Evolutionary conservation across 2,113 vertebrate genomes (phyloP).

Genomic region (Forbesichthys papilliferus): DNA sequence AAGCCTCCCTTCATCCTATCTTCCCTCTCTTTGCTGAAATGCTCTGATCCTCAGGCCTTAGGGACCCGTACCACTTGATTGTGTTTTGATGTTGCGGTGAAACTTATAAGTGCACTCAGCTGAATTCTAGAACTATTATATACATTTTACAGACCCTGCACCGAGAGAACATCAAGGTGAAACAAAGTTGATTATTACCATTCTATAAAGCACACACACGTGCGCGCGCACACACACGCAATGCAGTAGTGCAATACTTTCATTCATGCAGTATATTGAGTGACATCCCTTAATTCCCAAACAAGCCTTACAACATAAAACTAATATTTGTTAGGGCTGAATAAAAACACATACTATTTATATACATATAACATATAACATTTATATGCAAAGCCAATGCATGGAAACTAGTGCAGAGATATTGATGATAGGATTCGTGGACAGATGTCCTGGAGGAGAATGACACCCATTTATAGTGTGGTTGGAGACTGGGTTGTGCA

Average conservation of each 20-base stretch:
- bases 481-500: background rate
- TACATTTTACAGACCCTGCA: slow-evolving; percentile 57
- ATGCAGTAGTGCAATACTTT: background rate
- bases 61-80: slow-evolving; percentile 67
- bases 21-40: slow-evolving; percentile 28
- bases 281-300: too few species aligned
- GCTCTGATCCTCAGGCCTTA: slow-evolving; percentile 49
- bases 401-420: background rate
- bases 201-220: slow-evolving; percentile 25
- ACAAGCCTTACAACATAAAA: too few species aligned
- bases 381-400: background rate
- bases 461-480: too few species aligned
- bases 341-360: slow-evolving; percentile 18
- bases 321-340: too few species aligned
- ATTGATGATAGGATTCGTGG: background rate
- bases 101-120: slow-evolving; percentile 74
- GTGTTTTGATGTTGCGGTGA: slow-evolving; percentile 75
- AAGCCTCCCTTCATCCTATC: slow-evolving; percentile 1
- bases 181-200: slow-evolving; percentile 43
- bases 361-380: too few species aligned
- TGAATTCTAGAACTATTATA: slow-evolving; percentile 64
- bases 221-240: slow-evolving; percentile 36
- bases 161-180: slow-evolving; percentile 43
- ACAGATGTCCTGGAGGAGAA: too few species aligned
- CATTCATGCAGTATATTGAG: background rate